Evolutionary conservation across 2,113 vertebrate species (phyloP), one percentile per base, ranked within the genome.

Genomic region (human (Homo sapiens)): DNA sequence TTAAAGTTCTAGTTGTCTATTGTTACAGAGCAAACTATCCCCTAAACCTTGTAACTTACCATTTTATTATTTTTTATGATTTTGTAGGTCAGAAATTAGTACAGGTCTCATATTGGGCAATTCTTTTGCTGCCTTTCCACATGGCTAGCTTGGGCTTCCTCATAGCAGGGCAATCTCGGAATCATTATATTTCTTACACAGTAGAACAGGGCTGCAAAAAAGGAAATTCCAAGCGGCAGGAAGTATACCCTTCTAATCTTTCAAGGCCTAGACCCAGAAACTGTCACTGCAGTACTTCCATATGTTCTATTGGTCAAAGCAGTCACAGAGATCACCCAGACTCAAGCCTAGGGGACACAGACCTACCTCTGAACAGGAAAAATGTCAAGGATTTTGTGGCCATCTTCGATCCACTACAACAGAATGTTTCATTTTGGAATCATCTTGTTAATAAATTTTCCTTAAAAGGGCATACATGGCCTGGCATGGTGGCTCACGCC

Each of bases 41-140:
- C 25, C 73, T 64, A 94, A 87, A 79, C 3, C 50, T 84, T 87
- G 32, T 40, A 73, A 59, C 5, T 70, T 80, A 38, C 8, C 11
- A 18, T 50, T 87, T 93, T 81, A 83, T 55, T 84, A 82, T 87
- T 94, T 94, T 86, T 52, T 57, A 76, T 80, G 86, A n/a, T 83
- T 90, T 94, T 89, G 8, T n/a, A 17, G 40, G 6, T 50, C 64
- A 45, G n/a, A 38, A 83, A 79, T 64, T 80, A 80, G 23, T 94
- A 82, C 12, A 78, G 8, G 23, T 75, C 50, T 61, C 40, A 38
- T 18, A 38, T 3, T n/a, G 70, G 32, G 11, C 61, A 79, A 40
- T 75, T 96, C 38, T 88, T 43, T 82, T 84, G 30, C 43, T 78
- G 25, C n/a, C 30, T 38, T 22, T 87, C 32, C 55, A 25, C 2